phyloP scores from a whole-genome alignment of 1,140 invertebrate genomes.

The Mizuhopecten yessoensis region DNA sequence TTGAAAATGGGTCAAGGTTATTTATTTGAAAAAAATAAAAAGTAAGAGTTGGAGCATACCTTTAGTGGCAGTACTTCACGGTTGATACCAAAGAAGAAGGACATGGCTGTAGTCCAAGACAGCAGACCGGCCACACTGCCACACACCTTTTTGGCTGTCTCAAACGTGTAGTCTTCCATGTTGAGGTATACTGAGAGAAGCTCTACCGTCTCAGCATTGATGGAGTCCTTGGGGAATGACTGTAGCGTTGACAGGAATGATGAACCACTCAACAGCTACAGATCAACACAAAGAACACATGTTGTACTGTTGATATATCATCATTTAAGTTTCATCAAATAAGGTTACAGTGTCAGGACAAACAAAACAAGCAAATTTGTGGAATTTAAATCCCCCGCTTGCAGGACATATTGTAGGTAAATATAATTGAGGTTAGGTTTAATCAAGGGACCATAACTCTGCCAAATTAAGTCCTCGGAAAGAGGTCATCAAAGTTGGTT shows the following conservation, averaged over 20 bases:
- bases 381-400: too few species aligned
- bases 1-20: too few species aligned
- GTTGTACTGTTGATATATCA: too few species aligned
- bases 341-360: too few species aligned
- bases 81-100: conserved; percentile 97
- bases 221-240: conserved; percentile 97
- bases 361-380: too few species aligned
- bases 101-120: conserved; percentile 98
- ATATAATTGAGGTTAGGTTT: too few species aligned
- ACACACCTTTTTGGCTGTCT: conserved; percentile 87
- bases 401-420: too few species aligned
- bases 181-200: conserved; percentile 94
- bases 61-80: conserved; percentile 98
- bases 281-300: conserved; percentile 1
- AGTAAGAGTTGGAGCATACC: conserved; percentile 83
- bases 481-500: too few species aligned
- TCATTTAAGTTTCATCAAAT: too few species aligned
- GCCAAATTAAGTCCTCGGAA: too few species aligned
- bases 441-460: too few species aligned
- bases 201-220: conserved; percentile 98
- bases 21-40: too few species aligned
- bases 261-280: conserved; percentile 96
- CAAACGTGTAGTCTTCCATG: conserved; percentile 87
- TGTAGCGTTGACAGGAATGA: conserved; percentile 95
- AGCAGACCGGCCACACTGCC: conserved; percentile 97